Base-by-base conservation (phyloP, 2,113 vertebrate species). In the Nothocercus julius region DNA sequence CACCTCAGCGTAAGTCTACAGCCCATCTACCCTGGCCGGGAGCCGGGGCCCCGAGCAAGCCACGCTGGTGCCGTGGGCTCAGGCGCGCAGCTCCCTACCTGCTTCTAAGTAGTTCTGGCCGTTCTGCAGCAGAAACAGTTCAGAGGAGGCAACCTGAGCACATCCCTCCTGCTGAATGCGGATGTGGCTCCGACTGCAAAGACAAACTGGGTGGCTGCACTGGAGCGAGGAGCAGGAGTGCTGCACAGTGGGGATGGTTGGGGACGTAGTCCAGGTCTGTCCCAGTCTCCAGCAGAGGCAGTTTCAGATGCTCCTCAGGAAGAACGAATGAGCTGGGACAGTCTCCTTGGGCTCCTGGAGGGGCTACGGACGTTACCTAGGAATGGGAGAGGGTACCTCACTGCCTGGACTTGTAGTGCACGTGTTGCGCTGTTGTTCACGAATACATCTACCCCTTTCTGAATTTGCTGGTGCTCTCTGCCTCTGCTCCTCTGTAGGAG, bases 1-100 rank as follows among this genome's bases (percentile, higher is more conserved):
- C 99, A 5, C 99, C 99, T 95, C 99, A 99, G 97, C 99, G 99
- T 99, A 99, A 99, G 99, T 99, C 94, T 95, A 40, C 79, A 77
- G 47, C 56, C 51, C 64, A 21, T 49, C 58, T 61, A 27, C 75
- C 73, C 34, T 68, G 76, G 38, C 49, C 32, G 59, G 82, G 34
- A 59, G 30, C 3, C 3, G 45, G 76, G 64, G 49, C 69, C 38
- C 73, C 78, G 7, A 27, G 67, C 56, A 45, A 69, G 45, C 83
- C 4, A 0, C 4, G 19, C 3, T 44, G 22, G 24, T 67, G 2
- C 42, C 21, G 30, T 53, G 27, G 16, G 59, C 27, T 12, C 28
- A 21, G 40, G 30, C 58, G 21, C 73, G 4, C 58, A 10, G 79
- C 73, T 53, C 59, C 79, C 61, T 38, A 0, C 47, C 16, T n/a